Evolutionary conservation across 53 echinoderm and acorn worm species (phyloP).

Genomic region (Pentamera pediparva): DNA sequence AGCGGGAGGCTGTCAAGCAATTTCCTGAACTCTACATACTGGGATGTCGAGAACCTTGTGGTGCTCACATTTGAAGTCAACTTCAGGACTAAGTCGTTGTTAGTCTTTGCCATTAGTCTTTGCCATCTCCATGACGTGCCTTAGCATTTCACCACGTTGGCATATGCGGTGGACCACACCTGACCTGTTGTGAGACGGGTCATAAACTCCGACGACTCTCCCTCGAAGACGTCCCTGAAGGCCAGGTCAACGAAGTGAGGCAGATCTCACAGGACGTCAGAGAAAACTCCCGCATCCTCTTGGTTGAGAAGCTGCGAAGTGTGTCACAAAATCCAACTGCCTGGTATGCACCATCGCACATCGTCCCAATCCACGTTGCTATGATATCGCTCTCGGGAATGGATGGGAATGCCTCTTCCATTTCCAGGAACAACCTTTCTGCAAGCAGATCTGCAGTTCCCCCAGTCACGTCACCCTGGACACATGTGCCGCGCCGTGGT

Average conservation of each 20-base stretch:
- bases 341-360: constrained; percentile 3
- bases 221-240: neutral
- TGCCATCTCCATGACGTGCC: neutral
- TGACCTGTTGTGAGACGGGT: neutral
- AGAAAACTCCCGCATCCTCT: neutral
- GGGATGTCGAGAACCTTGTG: neutral
- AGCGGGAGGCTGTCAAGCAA: neutral
- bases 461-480: neutral
- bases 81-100: neutral
- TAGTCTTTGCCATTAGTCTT: neutral
- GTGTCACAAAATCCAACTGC: too few relatives aligned
- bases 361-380: neutral
- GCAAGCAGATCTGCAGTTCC: neutral
- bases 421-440: neutral
- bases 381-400: neutral
- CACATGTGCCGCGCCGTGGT: neutral
- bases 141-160: constrained; percentile 2
- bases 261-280: neutral
- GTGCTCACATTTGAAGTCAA: neutral
- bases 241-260: neutral
- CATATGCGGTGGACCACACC: neutral
- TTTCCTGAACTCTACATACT: constrained; percentile 1
- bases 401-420: neutral
- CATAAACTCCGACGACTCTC: neutral
- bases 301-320: neutral